Evolutionary conservation across 2,113 vertebrate species (phyloP).

Genomic region (Apodemus sylvaticus): DNA sequence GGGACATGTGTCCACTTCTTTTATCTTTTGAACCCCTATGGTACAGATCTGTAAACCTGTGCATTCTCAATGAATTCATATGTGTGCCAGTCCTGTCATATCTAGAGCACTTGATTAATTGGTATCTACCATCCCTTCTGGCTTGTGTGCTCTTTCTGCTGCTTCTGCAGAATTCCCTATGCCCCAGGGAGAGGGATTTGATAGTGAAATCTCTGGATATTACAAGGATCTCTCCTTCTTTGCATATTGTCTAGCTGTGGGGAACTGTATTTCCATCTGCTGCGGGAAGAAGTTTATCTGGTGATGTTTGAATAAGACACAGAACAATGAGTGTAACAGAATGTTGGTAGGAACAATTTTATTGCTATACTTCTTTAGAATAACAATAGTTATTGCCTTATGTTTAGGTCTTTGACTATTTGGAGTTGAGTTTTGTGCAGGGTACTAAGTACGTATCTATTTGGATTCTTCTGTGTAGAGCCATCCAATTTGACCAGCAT

Average conservation of each 20-base stretch:
- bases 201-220: background rate
- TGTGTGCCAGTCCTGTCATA: background rate
- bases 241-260: no score
- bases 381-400: background rate
- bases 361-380: background rate
- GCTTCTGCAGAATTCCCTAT: background rate
- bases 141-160: background rate
- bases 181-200: background rate
- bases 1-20: background rate
- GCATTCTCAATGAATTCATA: background rate
- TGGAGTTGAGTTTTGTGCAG: background rate
- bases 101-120: background rate
- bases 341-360: background rate
- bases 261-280: background rate
- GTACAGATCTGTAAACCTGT: background rate
- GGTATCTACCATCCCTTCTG: background rate
- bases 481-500: background rate
- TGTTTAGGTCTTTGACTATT: background rate
- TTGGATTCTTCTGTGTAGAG: background rate
- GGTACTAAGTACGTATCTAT: background rate
- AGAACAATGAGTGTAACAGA: background rate
- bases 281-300: background rate
- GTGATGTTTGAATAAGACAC: background rate
- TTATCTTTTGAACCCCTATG: background rate
- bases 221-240: no score